Percentiles rank a stretch among this genome's conserved stretches.
Evolutionary conservation across 1,140 invertebrate genomes (phyloP).

Genomic region (Arctopsyche grandis): DNA sequence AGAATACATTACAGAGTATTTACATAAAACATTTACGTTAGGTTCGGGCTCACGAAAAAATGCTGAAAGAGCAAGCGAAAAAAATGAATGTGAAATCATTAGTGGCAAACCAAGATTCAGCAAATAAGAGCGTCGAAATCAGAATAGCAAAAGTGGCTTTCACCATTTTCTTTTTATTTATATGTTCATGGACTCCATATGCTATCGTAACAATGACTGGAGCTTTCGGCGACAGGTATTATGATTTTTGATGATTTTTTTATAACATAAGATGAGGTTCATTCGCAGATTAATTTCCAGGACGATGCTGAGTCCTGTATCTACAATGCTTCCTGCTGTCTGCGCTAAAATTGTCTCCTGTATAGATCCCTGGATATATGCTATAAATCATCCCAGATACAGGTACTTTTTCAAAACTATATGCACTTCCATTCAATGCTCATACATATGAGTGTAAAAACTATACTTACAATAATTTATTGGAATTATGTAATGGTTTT

Average conservation of each 20-base stretch:
- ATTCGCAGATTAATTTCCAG: constrained; percentile 58
- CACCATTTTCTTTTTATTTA: constrained; percentile 79
- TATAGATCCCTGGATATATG: constrained; percentile 82
- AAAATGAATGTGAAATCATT: constrained; percentile 86
- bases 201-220: constrained; percentile 77
- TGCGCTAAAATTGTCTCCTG: constrained; percentile 79
- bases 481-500: no score
- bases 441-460: background rate
- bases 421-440: no score
- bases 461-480: constrained; percentile 25
- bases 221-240: constrained; percentile 76
- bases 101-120: constrained; percentile 74
- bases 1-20: background rate
- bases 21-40: constrained; percentile 43
- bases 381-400: constrained; percentile 82
- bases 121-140: constrained; percentile 74
- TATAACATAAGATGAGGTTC: background rate
- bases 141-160: constrained; percentile 81
- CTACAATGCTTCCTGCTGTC: constrained; percentile 78
- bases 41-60: constrained; percentile 79
- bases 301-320: constrained; percentile 71
- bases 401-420: constrained; percentile 60
- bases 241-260: constrained; percentile 5
- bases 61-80: constrained; percentile 81
- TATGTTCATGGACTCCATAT: constrained; percentile 81